Evolutionary conservation across 2,113 vertebrate genomes (phyloP), one percentile per base, ranked within the genome.

Genomic region (Anas platyrhynchos): DNA sequence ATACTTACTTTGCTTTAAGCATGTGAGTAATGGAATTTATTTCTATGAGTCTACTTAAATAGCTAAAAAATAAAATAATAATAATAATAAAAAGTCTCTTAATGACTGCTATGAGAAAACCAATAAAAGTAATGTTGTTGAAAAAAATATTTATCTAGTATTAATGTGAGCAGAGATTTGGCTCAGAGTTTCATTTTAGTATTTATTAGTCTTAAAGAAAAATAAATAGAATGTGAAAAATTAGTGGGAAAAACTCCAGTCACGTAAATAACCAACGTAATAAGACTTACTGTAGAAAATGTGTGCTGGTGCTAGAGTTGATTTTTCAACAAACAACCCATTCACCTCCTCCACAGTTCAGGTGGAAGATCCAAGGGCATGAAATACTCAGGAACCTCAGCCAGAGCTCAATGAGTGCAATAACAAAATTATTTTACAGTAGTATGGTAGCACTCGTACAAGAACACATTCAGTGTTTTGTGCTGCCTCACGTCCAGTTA

Each of bases 11-110:
- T 80, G 16, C 26, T 92, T 95, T 79, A 79, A 82, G 34, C 16
- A 69, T 65, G 29, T 59, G 31, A 92, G 36, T 66, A 94, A 83
- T 46, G 31, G 36, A 87, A 91, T 85, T 87, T 85, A 63, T 81
- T 93, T 93, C n/a, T 48, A 20, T 77, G 26, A 22, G 12, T 58
- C 15, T 69, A 76, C 16, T 79, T 52, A 83, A 36, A 8, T 31
- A 74, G 44, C 23, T 13, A 20, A 44, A 77, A 85, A 4, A 43
- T n/a, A 68, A 48, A 89, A 69, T 59, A 44, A n/a, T 11, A 20
- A 44, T 76, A 84, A 43, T 46, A 72, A 48, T 38, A 88, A 88
- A 17, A 41, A 41, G 13, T 41, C 41, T 41, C 31, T 78, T 78
- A 56, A 79, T 43, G 22, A 48, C 7, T 82, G 7, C 52, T 20